These are phyloP conservation scores for Xiphias gladius DNA, from an alignment of 2,113 vertebrate genomes.

Conservation along the genomic window DNA sequence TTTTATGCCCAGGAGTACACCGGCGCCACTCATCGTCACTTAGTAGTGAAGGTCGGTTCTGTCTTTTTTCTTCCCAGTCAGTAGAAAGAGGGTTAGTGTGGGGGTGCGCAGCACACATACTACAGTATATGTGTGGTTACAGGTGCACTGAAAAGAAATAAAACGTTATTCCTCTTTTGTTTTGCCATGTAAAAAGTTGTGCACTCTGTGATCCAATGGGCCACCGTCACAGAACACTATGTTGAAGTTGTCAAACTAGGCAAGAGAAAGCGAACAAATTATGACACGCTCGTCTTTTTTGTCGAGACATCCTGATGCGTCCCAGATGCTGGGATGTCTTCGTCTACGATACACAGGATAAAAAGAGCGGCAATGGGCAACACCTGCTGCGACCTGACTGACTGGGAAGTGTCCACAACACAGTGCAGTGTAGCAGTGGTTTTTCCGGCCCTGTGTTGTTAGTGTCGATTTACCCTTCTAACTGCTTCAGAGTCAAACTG, in stretches of 20 bases:
- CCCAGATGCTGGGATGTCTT: neutral
- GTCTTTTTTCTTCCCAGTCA: too few relatives aligned
- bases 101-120: too few relatives aligned
- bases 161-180: neutral
- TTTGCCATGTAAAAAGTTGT: neutral
- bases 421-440: neutral
- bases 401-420: neutral
- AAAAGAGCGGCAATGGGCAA: neutral
- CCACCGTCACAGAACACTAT: neutral
- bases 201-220: fast-evolving
- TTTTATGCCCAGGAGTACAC: too few relatives aligned
- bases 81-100: too few relatives aligned
- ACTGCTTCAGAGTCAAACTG: neutral
- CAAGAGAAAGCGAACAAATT: neutral
- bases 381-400: neutral
- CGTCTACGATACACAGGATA: too few relatives aligned
- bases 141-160: neutral
- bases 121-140: neutral
- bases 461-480: neutral
- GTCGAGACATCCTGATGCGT: neutral
- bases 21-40: too few relatives aligned
- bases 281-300: constrained; percentile 5
- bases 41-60: too few relatives aligned
- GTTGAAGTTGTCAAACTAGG: neutral
- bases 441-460: neutral